Base-by-base conservation (phyloP, 1,140 invertebrate species). In the Meloidogyne exigua region DNA sequence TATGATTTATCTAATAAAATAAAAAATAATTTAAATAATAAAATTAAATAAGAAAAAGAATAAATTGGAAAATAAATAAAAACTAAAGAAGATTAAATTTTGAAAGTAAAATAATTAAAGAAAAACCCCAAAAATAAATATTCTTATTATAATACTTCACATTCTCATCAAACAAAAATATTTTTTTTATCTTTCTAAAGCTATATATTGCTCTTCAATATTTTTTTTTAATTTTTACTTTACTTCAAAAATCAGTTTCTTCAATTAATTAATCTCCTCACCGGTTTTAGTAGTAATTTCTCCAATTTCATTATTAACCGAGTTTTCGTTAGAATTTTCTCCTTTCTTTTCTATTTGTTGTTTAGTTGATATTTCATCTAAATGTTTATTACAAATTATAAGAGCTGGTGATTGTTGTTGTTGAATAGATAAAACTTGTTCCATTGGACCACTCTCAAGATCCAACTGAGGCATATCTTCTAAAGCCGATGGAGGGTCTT, bases 401-500 rank as follows among this genome's bases (percentile, higher is more conserved):
- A 39, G 4, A 39, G 36, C 4, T 10, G 36, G 36, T 39, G 36
- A 10, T n/a, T 9, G 18, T 57, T n/a, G 49, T n/a, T 57, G 49
- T 57, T 57, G 49, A 57, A 57, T 18, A 57, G 49, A 7, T n/a
- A 44, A 44, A 44, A 57, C n/a, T 57, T 69, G 68, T 15, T 32
- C 36, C 2, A n/a, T 57, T 21, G 69, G 32, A 10, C 62, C 69
- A 23, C 75, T 72, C 21, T 76, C 75, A 10, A 68, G n/a, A 11
- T 64, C 57, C 18, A 76, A 49, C 49, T 70, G 75, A 3, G 75
- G 75, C 75, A 76, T 76, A 28, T 69, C 73, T 68, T 78, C 75
- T 49, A 78, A 49, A 5, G 78, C 74, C 12, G 75, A 62, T 49
- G 75, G 76, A 23, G 42, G 78, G 62, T 78, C 76, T 68, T 78